Evolutionary conservation across 2,113 vertebrate species (phyloP), one percentile per base, ranked within the genome.

Genomic region (Acrocephalus kingi): DNA sequence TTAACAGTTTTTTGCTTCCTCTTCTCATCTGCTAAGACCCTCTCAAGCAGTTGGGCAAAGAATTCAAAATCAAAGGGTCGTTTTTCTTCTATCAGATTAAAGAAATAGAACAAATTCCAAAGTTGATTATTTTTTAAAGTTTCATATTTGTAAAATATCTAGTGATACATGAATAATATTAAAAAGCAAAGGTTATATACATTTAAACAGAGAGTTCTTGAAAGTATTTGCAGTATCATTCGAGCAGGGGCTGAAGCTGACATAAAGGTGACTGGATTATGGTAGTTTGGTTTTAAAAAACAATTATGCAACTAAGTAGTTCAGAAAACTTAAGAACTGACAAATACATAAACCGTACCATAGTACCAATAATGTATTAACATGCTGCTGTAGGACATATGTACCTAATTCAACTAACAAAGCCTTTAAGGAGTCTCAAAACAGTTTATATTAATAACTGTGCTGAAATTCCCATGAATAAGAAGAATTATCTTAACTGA

Each of bases 51-150:
- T 73, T 98, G 98, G 39, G 98, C 98, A 97, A 99, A 99, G 96
- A 98, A 99, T 83, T 99, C 98, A 59, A 99, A 98, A 96, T 99
- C 99, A 98, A 99, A 98, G 63, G 98, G 98, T 7, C 98, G 97
- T 92, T 98, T 99, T 92, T 99, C 99, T 97, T 97, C 99, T 99
- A 84, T 73, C 46, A 85, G 94, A 84, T 58, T 87, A 68, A 96
- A 75, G 59, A 93, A 84, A 90, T 15, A 72, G 33, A 96, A 87
- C 30, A 77, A 3, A 20, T 43, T 86, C 96, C 13, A 49, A 82
- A 92, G 48, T 23, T 72, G 13, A 39, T 69, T 64, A 48, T 27
- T 85, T 41, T 85, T 87, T 45, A 10, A 35, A 79, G 27, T 63
- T 94, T 90, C 59, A 72, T 37, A 31, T 92, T 84, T 51, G 24